Evolutionary conservation across 2,113 vertebrate species (phyloP).

Genomic region (Crotalus helleri): DNA sequence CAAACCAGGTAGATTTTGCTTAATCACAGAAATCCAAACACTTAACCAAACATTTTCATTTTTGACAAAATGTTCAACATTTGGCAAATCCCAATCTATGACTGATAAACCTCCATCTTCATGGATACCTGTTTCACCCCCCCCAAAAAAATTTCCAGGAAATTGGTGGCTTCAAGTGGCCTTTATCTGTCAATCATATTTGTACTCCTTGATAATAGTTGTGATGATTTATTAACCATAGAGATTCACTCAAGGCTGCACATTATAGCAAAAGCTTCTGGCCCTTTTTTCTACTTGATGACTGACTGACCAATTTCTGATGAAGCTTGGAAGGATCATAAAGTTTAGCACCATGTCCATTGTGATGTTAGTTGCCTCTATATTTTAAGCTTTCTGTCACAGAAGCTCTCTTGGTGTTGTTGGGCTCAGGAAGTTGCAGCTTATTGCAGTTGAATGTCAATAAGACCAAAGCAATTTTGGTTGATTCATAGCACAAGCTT

Average conservation of each 20-base stretch:
- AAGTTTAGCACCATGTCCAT: constrained; percentile 64
- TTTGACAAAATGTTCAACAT: not conserved
- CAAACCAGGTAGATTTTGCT: not conserved
- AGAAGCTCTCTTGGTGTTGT: constrained; percentile 69
- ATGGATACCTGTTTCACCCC: not conserved
- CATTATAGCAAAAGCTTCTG: constrained; percentile 28
- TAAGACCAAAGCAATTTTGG: constrained; percentile 82
- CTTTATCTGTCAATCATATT: constrained; percentile 52
- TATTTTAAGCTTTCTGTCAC: constrained; percentile 77
- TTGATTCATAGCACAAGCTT: constrained; percentile 76
- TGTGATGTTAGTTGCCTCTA: constrained; percentile 73
- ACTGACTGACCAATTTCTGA: constrained; percentile 57
- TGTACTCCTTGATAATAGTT: constrained; percentile 36
- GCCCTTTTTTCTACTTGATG: constrained; percentile 46
- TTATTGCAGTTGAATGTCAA: constrained; percentile 77
- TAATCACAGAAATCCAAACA: not conserved
- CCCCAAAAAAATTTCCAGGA: not conserved
- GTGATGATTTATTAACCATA: constrained; percentile 54
- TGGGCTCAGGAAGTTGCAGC: constrained; percentile 72
- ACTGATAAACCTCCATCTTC: not conserved
- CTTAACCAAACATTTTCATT: not conserved
- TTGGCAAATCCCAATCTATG: not conserved
- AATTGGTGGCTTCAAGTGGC: constrained; percentile 26
- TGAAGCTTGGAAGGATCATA: constrained; percentile 55
- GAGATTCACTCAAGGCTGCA: constrained; percentile 34